Evolutionary conservation across 2,113 vertebrate genomes (phyloP), one percentile per base, ranked within the genome.

Genomic region (Eolophus roseicapilla): DNA sequence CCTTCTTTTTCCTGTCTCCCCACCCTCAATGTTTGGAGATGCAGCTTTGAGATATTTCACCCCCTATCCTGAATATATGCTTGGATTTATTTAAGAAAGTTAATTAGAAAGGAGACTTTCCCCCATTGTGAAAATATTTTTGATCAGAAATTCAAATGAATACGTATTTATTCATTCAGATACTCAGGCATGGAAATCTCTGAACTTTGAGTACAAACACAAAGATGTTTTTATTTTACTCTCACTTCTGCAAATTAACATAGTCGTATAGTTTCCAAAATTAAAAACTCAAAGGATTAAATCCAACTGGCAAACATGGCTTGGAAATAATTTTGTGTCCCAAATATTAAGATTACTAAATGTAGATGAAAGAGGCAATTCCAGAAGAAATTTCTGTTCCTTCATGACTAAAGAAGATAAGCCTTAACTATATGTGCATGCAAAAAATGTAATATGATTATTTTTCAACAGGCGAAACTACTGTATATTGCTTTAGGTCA

Each of bases 281-380:
- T 70, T 78, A 81, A 69, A 90, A 94, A 82, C 90, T 92, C 76
- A 52, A 74, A 93, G 92, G 88, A 94, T 95, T 93, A 96, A 95
- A 91, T 53, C n/a, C 83, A 86, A 77, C 86, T 37, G 88, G 52
- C 68, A 90, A 90, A 92, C 64, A 80, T 21, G 60, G 80, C 82
- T 92, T 88, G 88, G 64, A 87, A 96, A 86, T 94, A 13, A 86
- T 82, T 86, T 84, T 43, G 21, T 86, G 81, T 68, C 88, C 87
- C 90, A 86, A 94, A 92, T 94, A 83, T 86, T 82, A 78, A 84
- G 90, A 96, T 92, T 94, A 91, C 57, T 80, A 82, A 94, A 89
- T 44, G 70, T 15, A 96, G 91, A 93, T 95, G 93, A 95, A 95
- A 97, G 77, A 95, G 62, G 91, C 86, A 95, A 92, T 92, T 95